phyloP scores from a whole-genome alignment of 2,888 invertebrate genomes.

The Drosophila greeni region DNA sequence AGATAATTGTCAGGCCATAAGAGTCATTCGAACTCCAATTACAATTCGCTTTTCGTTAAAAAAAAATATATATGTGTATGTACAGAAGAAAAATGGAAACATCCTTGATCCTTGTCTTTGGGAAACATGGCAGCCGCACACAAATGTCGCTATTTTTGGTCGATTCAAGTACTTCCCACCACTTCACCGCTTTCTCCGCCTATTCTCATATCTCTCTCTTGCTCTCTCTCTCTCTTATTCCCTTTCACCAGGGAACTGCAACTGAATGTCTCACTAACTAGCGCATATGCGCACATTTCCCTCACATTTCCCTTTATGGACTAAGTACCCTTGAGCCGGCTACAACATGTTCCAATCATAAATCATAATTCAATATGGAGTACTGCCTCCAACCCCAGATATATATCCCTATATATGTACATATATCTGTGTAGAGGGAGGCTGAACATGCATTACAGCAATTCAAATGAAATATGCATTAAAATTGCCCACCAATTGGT shows the following conservation, averaged over 20 bases:
- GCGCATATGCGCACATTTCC: constrained; percentile 71
- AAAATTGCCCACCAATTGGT: constrained; percentile 64
- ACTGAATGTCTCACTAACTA: constrained; percentile 62
- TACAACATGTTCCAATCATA: constrained; percentile 69
- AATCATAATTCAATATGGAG: constrained; percentile 75
- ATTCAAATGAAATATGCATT: constrained; percentile 70
- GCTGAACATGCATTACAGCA: constrained; percentile 50
- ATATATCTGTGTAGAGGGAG: constrained; percentile 5
- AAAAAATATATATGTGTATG: neutral
- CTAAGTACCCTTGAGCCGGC: constrained; percentile 64
- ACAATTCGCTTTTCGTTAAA: constrained; percentile 1
- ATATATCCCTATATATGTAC: neutral
- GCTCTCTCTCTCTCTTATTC: constrained; percentile 4
- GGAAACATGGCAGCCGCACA: constrained; percentile 55
- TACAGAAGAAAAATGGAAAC: constrained; percentile 27
- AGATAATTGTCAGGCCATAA: too few species aligned
- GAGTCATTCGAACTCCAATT: too few species aligned
- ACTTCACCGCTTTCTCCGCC: constrained; percentile 26
- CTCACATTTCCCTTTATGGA: constrained; percentile 29
- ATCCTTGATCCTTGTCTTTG: constrained; percentile 47
- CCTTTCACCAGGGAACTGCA: constrained; percentile 40
- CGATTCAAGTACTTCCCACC: constrained; percentile 37
- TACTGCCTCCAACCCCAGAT: constrained; percentile 37
- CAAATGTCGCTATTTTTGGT: constrained; percentile 69
- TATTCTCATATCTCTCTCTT: constrained; percentile 21